A percentile compares a stretch with the other conserved stretches of the same genome.
Evolutionary conservation across 2,797 vertebrate species (phyloP).

Genomic region (Neopelma chrysocephalum): DNA sequence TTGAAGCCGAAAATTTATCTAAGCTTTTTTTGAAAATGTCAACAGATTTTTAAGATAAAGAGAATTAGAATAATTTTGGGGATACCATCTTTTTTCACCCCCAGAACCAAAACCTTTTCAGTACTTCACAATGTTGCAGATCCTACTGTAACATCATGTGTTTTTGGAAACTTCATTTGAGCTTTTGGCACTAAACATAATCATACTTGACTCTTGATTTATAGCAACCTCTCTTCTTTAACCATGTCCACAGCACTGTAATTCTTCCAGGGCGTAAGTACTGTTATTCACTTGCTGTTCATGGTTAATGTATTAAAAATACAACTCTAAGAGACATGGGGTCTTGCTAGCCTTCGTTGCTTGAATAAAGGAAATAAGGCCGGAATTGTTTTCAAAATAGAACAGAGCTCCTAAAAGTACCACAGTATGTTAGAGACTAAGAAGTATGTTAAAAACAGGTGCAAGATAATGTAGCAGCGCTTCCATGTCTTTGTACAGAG

Average conservation of each 20-base stretch:
- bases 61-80: background rate
- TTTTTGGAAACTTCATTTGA: background rate
- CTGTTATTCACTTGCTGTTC: background rate
- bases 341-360: background rate
- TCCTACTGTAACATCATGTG: background rate
- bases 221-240: background rate
- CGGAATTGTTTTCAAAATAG: background rate
- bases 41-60: background rate
- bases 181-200: background rate
- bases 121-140: background rate
- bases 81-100: background rate
- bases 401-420: background rate
- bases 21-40: background rate
- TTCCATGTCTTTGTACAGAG: rapidly evolving
- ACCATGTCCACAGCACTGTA: background rate
- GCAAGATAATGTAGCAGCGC: rapidly evolving
- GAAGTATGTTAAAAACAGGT: background rate
- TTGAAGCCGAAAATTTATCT: background rate
- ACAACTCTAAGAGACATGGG: background rate
- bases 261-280: rapidly evolving
- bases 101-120: background rate
- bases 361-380: background rate
- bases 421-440: background rate
- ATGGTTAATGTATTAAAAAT: background rate
- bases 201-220: background rate